Evolutionary conservation across 2,113 vertebrate species (phyloP), one percentile per base, ranked within the genome.

Genomic region (Coreoperca whiteheadi): DNA sequence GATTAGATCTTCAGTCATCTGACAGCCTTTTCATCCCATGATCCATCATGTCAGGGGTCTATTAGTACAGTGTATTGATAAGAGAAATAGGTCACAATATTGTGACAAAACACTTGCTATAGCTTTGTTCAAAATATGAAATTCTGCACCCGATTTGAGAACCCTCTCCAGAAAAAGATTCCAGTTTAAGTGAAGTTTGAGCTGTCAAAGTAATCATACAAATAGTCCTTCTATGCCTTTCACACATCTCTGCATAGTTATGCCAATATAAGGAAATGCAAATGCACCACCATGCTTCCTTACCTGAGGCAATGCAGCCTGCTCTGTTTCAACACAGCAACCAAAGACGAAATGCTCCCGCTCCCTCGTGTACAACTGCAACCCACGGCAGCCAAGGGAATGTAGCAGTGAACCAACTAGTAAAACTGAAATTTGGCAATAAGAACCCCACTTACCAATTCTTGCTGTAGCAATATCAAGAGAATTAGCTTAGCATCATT

Each of bases 251-350:
- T 63, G 81, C 74, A 59, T 68, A 70, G 72, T 86, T 90, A 77
- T 90, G 25, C 82, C 77, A 87, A 76, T 71, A 66, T 79, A 83
- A 86, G 78, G 87, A 94, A 89, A 87, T 90, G 68, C 67, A 88
- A 93, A 91, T 93, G 81, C 74, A 69, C 69, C 68, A 85, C 34
- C 68, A 63, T 83, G 79, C 78, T 90, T 86, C 85, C 77, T 73
- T 78, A 91, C 91, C 82, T 83, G 79, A 87, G 91, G 90, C 88
- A 56, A 39, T 77, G 79, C 84, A 86, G 87, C 67, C 81, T 81
- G 53, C 80, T 87, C 72, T 76, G 77, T 89, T 88, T 86, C 75
- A 82, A 74, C 79, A 84, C 76, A 72, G 63, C 68, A 79, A 77
- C 74, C 74, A 75, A 91, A 88, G 53, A 77, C 7, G 79, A 92